Evolutionary conservation across 2,113 vertebrate genomes (phyloP), one percentile per base, ranked within the genome.

Genomic region (Chaetops frenatus): DNA sequence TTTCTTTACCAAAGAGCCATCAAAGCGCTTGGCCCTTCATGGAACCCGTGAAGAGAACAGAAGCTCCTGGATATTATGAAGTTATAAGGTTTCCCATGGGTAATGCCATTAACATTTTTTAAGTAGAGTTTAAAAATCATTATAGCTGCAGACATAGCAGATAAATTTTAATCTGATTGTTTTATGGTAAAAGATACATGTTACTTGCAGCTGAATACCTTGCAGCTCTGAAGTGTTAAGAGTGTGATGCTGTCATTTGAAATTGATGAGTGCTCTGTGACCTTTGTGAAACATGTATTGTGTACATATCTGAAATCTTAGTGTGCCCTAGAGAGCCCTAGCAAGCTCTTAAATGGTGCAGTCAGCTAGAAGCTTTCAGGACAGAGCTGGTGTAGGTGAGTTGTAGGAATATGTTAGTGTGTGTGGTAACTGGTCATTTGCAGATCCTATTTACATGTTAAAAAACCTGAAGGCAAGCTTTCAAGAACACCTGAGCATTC

Each of bases 21-120:
- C 99, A 99, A 98, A 99, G 99, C 73, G 99, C 99, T 95, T 99
- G 99, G 99, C 99, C 99, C 86, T 99, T 99, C 98, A 99, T 99
- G 99, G 99, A 99, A 98, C 99, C 99, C 11, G 99, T 99, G 97
- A 99, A 99, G 98, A 99, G 99, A 98, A 99, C 99, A 51, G 99
- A 99, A 96, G 99, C 99, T 80, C 99, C 99, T 53, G 99, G 99
- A 96, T 99, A 99, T 98, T 99, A 99, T 98, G 99, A 99, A 98
- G 99, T 99, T 94, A 99, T 99, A 96, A 98, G 99, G 96, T 99
- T 99, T 97, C 99, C 99, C 77, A 99, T 99, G 99, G 99, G 99
- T 99, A 99, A 95, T 98, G 87, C 88, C 95, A 96, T 97, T 97
- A 96, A 97, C 51, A 27, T 98, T 97, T 98, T 96, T 95, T 96